These are phyloP conservation scores for Falcaria lacertinaria DNA, from an alignment of 2,888 invertebrate species.

Conservation along the genomic window DNA sequence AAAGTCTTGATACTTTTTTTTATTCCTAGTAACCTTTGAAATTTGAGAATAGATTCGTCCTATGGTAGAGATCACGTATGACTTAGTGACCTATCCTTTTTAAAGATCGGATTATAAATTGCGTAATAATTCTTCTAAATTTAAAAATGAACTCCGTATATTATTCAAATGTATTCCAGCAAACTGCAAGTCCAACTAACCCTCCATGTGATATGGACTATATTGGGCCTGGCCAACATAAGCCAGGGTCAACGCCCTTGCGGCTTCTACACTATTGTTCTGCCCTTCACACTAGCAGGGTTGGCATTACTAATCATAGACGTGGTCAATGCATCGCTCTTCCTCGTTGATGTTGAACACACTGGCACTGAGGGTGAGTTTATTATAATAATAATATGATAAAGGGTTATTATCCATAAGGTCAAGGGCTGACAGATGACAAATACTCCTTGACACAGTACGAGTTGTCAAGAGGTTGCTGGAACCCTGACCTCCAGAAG, in stretches of 20 bases:
- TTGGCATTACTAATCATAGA: constrained; percentile 40
- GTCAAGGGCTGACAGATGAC: too few relatives aligned
- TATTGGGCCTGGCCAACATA: constrained; percentile 38
- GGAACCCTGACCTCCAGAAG: too few relatives aligned
- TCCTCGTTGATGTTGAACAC: constrained; percentile 37
- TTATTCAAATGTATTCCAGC: constrained; percentile 24
- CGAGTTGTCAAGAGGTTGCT: too few relatives aligned
- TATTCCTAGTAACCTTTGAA: background rate
- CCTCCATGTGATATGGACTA: constrained; percentile 51
- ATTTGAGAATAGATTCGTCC: too few relatives aligned
- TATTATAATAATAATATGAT: too few relatives aligned
- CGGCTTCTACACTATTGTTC: constrained; percentile 43
- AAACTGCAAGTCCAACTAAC: constrained; percentile 47
- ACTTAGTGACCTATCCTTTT: too few relatives aligned
- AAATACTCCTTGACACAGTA: too few relatives aligned
- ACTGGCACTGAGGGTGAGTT: constrained; percentile 49
- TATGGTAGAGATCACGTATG: too few relatives aligned
- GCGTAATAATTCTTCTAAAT: too few relatives aligned
- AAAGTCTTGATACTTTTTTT: too few relatives aligned
- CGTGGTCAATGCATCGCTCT: constrained; percentile 34
- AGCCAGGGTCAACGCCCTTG: constrained; percentile 39
- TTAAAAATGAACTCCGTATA: background rate
- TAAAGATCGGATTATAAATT: too few relatives aligned
- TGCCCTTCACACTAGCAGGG: constrained; percentile 55
- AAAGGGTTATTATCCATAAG: too few relatives aligned